Conservation (phyloP, 1,140 invertebrate species). For the Drosophila saltans region DNA sequence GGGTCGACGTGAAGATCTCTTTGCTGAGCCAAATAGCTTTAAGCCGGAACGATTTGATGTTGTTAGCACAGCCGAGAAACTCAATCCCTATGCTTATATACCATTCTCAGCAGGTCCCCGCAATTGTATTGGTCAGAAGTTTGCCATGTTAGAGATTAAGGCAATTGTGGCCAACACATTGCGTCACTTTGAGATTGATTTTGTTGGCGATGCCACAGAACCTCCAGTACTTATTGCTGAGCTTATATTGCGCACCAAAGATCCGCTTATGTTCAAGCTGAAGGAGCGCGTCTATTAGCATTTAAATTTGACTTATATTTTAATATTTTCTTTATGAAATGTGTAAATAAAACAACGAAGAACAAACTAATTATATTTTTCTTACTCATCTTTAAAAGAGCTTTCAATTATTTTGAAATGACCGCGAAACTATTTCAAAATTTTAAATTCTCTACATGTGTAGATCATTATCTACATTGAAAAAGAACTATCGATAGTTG, state of each 20-base stretch:
- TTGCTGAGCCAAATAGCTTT: slow-evolving; percentile 86
- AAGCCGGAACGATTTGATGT: slow-evolving; percentile 89
- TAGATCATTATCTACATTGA: neutral
- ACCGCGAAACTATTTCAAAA: neutral
- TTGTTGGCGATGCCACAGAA: slow-evolving; percentile 72
- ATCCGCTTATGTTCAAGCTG: slow-evolving; percentile 75
- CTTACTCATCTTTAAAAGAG: neutral
- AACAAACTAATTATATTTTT: neutral
- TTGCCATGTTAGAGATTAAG: slow-evolving; percentile 92
- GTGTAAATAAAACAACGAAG: neutral
- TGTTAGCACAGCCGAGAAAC: slow-evolving; percentile 82
- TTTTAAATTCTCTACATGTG: neutral
- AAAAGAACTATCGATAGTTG: too few species aligned
- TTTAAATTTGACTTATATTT: neutral
- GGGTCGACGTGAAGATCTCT: slow-evolving; percentile 85
- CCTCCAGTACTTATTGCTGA: slow-evolving; percentile 83
- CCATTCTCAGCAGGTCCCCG: slow-evolving; percentile 88
- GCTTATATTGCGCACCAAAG: slow-evolving; percentile 83
- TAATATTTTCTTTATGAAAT: neutral
- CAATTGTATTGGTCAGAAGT: slow-evolving; percentile 91
- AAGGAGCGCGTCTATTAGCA: slow-evolving; percentile 56
- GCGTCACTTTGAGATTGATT: slow-evolving; percentile 85
- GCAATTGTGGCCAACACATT: slow-evolving; percentile 87
- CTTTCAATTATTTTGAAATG: neutral
- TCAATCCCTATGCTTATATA: slow-evolving; percentile 85